Conservation (phyloP, 2,797 vertebrate genomes). For the Sciurus vulgaris region DNA sequence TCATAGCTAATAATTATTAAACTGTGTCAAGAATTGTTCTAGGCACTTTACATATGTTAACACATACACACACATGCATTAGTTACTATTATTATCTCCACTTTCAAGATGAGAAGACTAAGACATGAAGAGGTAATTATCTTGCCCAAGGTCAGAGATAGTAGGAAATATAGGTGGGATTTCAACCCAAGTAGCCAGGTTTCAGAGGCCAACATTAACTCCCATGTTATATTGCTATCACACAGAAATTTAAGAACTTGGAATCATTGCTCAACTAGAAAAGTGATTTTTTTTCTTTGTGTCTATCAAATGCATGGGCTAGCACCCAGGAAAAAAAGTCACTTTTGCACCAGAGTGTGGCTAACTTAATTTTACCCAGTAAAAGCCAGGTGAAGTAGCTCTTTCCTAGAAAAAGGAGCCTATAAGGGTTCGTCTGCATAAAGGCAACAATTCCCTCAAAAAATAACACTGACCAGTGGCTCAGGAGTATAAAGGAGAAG, state of each 20-base stretch:
- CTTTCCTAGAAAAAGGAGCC: background rate
- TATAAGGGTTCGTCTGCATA: background rate
- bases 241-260: background rate
- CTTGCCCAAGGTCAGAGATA: background rate
- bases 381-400: background rate
- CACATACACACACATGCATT: background rate
- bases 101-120: slow-evolving; percentile 60
- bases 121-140: slow-evolving; percentile 14
- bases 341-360: background rate
- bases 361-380: background rate
- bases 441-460: background rate
- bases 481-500: too few relatives aligned
- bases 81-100: slow-evolving; percentile 7
- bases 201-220: background rate
- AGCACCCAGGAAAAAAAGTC: background rate
- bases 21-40: background rate
- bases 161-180: background rate
- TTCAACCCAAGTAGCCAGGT: background rate
- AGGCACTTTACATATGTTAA: slow-evolving; percentile 17
- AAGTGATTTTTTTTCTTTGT: background rate
- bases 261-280: background rate
- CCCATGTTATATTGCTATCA: background rate
- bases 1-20: slow-evolving; percentile 5
- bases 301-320: background rate
- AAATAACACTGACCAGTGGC: background rate